Conservation (phyloP, 1,140 invertebrate species). For the Drosophila setifemur region DNA sequence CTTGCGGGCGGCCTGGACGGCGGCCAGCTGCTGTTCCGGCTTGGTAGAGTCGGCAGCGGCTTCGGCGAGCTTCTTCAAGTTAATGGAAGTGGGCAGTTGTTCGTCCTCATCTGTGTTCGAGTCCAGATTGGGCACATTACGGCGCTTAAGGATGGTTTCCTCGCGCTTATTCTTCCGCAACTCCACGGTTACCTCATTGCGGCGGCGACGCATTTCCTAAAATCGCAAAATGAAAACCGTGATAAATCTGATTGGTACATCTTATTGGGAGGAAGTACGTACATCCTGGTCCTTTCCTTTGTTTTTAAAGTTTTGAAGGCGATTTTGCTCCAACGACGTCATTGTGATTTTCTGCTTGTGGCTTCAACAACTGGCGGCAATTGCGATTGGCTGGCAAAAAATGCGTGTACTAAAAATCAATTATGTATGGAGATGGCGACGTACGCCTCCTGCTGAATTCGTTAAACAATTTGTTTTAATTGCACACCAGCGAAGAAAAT, state of each 20-base stretch:
- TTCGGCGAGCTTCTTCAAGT: slow-evolving; percentile 86
- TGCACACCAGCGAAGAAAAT: slow-evolving; percentile 34
- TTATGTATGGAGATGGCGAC: slow-evolving; percentile 23
- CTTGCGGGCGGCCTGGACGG: slow-evolving; percentile 95
- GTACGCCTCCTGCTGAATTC: slow-evolving; percentile 13
- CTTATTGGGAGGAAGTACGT: slow-evolving; percentile 83
- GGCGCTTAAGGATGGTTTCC: slow-evolving; percentile 96
- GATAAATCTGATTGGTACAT: background rate
- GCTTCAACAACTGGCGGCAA: background rate
- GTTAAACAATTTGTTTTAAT: slow-evolving; percentile 56
- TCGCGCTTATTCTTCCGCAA: slow-evolving; percentile 98
- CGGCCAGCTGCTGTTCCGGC: slow-evolving; percentile 88
- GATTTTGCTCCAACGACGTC: slow-evolving; percentile 82
- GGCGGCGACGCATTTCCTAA: slow-evolving; percentile 96
- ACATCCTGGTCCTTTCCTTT: slow-evolving; percentile 98
- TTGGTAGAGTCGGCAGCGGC: slow-evolving; percentile 88
- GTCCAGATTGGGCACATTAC: slow-evolving; percentile 94
- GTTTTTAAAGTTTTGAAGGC: slow-evolving; percentile 97
- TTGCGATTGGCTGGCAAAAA: slow-evolving; percentile 7
- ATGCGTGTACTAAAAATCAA: slow-evolving; percentile 25
- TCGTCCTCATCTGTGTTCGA: slow-evolving; percentile 92
- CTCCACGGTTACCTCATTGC: slow-evolving; percentile 97
- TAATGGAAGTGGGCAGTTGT: slow-evolving; percentile 82
- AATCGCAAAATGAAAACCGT: background rate
- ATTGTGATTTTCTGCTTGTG: slow-evolving; percentile 44